phyloP scores from a whole-genome alignment of 2,113 vertebrate genomes.

The Aplodontia rufa region DNA sequence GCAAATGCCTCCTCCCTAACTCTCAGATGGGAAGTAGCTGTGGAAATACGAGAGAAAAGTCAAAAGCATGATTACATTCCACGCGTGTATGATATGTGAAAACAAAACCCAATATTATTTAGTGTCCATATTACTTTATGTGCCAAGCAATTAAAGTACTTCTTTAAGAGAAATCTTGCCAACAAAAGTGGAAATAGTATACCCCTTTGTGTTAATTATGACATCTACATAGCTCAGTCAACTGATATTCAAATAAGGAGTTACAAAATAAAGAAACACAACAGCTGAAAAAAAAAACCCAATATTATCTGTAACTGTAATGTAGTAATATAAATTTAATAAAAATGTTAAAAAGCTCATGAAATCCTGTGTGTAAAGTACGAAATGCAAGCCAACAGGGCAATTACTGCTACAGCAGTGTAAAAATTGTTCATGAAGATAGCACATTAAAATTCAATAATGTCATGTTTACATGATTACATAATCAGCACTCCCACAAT shows the following conservation, averaged over 20 bases:
- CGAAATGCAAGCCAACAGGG: not conserved
- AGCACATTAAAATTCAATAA: not conserved
- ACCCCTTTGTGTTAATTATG: not conserved
- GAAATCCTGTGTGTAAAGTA: not conserved
- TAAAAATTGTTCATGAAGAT: not conserved
- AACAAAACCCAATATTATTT: not conserved
- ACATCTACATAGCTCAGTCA: not conserved
- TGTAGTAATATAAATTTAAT: no score
- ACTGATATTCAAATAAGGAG: not conserved
- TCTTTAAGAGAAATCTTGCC: not conserved
- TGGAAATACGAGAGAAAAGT: not conserved
- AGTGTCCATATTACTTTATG: not conserved
- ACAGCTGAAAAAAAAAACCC: no score
- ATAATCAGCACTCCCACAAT: not conserved
- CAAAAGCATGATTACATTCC: not conserved
- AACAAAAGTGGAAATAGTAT: not conserved
- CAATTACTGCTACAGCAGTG: not conserved
- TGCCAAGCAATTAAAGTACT: slow-evolving; percentile 2
- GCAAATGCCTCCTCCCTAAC: not conserved
- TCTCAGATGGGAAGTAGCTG: not conserved
- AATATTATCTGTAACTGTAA: no score
- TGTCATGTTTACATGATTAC: not conserved
- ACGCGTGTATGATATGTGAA: no score
- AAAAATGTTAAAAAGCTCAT: no score
- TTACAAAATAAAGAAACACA: not conserved